phyloP scores from a whole-genome alignment of 1,140 invertebrate genomes.

The Apocrypta bakeri region DNA sequence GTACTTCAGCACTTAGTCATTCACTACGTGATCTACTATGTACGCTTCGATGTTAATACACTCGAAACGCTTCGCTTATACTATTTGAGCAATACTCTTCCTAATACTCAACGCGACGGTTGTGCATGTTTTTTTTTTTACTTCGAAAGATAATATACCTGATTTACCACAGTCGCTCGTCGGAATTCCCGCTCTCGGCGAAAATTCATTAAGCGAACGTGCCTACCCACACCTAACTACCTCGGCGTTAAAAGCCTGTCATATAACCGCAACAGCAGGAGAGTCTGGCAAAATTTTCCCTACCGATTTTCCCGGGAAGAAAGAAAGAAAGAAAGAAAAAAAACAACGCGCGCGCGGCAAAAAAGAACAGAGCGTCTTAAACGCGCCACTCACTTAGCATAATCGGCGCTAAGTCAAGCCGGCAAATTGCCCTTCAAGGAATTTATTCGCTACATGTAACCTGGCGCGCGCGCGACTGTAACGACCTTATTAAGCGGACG shows the following conservation, averaged over 20 bases:
- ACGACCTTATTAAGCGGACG: slow-evolving; percentile 44
- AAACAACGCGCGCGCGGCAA: not conserved
- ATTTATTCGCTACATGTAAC: slow-evolving; percentile 29
- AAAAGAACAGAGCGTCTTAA: slow-evolving; percentile 20
- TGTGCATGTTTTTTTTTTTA: not conserved
- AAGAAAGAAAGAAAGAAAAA: not conserved
- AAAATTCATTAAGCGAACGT: not conserved
- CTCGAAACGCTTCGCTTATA: not conserved
- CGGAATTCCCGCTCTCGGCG: not conserved
- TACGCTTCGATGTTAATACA: too few relatives aligned
- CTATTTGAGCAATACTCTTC: not conserved
- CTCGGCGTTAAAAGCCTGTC: not conserved
- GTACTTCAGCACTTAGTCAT: slow-evolving; percentile 27
- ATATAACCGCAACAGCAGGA: not conserved
- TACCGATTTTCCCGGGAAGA: not conserved
- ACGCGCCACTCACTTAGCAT: slow-evolving; percentile 38
- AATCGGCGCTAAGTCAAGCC: slow-evolving; percentile 42
- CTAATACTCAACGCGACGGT: not conserved
- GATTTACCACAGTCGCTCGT: not conserved
- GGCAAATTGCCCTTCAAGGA: slow-evolving; percentile 43
- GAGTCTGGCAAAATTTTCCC: not conserved
- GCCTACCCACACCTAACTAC: not conserved
- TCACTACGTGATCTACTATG: not conserved
- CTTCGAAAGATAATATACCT: not conserved
- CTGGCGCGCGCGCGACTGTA: not conserved